A percentile compares a stretch with the other conserved stretches of the same genome.
Conservation (phyloP, 2,797 vertebrate genomes). For the Leptatherina wallacei region DNA sequence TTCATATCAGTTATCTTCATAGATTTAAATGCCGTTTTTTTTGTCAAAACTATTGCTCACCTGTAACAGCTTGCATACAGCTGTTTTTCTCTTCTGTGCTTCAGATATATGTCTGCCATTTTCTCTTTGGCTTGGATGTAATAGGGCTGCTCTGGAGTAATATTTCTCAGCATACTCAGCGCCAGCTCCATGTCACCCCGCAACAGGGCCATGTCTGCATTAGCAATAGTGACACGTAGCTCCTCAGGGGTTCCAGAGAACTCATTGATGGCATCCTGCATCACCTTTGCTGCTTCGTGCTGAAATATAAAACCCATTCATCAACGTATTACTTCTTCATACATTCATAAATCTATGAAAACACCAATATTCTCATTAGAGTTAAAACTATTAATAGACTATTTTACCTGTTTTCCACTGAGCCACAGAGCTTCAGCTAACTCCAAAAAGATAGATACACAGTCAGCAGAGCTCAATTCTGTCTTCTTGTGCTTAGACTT, state of each 20-base stretch:
- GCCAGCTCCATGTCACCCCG: conserved; percentile 93
- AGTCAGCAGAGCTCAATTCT: conserved; percentile 87
- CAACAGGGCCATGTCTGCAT: conserved; percentile 90
- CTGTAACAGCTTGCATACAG: conserved; percentile 94
- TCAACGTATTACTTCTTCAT: background rate
- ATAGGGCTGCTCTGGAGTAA: conserved; percentile 92
- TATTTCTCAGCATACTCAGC: conserved; percentile 91
- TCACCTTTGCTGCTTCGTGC: conserved; percentile 96
- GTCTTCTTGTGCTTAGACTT: conserved; percentile 86
- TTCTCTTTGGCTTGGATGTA: conserved; percentile 95
- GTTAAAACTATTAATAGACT: background rate
- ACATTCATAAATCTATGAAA: conserved; percentile 2
- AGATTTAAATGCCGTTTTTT: conserved; percentile 8
- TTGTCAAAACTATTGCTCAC: conserved; percentile 72
- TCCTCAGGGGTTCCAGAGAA: conserved; percentile 95
- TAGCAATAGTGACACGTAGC: conserved; percentile 91
- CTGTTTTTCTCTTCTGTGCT: conserved; percentile 92
- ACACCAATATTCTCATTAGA: background rate
- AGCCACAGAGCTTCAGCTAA: conserved; percentile 91
- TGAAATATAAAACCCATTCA: conserved; percentile 65
- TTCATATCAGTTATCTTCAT: background rate
- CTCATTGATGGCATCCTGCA: conserved; percentile 97
- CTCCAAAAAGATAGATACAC: conserved; percentile 92
- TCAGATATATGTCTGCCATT: conserved; percentile 96
- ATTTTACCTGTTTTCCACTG: conserved; percentile 91